Conservation (phyloP, 2,113 vertebrate genomes). For the Capreolus pygargus region DNA sequence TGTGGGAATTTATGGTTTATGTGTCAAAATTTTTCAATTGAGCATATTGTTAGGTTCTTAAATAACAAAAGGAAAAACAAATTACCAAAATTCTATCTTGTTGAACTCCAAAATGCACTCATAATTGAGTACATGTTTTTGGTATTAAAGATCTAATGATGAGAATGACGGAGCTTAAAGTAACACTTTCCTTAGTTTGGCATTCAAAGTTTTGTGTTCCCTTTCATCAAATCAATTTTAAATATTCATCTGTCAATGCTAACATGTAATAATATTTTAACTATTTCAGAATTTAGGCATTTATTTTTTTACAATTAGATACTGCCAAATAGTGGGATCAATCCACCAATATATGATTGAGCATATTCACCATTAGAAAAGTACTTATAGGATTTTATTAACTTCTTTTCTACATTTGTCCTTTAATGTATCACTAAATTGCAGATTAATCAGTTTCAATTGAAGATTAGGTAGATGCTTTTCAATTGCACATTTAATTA, state of each 20-base stretch:
- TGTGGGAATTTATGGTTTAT: not conserved
- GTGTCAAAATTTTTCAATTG: not conserved
- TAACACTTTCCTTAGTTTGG: not conserved
- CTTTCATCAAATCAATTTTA: not conserved
- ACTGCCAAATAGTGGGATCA: not conserved
- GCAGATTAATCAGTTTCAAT: not conserved
- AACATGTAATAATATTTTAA: not conserved
- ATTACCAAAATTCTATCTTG: not conserved
- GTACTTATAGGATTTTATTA: not conserved
- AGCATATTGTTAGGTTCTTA: not conserved
- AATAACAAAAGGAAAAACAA: constrained; percentile 12
- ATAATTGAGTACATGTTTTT: not conserved
- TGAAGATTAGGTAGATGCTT: not conserved
- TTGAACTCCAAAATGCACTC: not conserved
- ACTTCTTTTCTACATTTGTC: not conserved
- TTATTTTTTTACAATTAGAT: not conserved
- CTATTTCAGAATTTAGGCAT: not conserved
- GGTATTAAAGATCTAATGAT: not conserved
- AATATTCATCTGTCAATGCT: not conserved
- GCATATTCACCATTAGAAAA: not conserved
- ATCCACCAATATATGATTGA: not conserved
- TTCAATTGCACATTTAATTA: not conserved
- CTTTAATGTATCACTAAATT: constrained; percentile 9
- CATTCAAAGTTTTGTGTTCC: not conserved
- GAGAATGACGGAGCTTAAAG: not conserved